Evolutionary conservation across 2,113 vertebrate genomes (phyloP), one percentile per base, ranked within the genome.

Genomic region (Struthidea cinerea): DNA sequence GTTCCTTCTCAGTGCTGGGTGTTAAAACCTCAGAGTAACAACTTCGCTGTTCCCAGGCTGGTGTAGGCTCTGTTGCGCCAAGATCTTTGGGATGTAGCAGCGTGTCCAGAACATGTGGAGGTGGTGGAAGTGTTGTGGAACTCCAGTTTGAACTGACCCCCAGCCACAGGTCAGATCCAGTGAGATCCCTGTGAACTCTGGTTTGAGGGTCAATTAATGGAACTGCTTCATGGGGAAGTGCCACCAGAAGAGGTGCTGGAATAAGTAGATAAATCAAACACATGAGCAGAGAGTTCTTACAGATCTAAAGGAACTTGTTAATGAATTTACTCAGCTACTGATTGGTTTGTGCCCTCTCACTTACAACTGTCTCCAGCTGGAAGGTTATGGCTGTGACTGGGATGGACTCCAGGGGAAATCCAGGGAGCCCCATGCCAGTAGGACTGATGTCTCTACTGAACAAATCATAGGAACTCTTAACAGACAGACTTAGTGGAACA

Each of bases 51-150:
- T 39, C 19, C 9, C 56, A 6, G 4, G 50, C 59, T 92, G 71
- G 3, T 20, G 33, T 3, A 11, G 84, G 71, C 32, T 44, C 33
- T 67, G 8, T 44, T 57, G 13, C 14, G 1, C 37, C 0, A 12
- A 4, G 26, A 2, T 9, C 27, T 73, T 12, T 47, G 42, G 71
- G 33, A 2, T 69, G n/a, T 4, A 16, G 26, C 57, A 6, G 63
- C 16, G 2, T 2, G 41, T 14, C 26, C 61, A n/a, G 50, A 0
- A 22, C 10, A 4, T 1, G 47, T 37, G 75, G 28, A 39, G 57
- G 2, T 75, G 46, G 4, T 61, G 52, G 24, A 22, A 50, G 4
- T 64, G 53, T 9, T 69, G 64, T 59, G 33, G 35, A 28, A 28
- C 39, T 41, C 11, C 35, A 24, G 39, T 16, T 32, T 41, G 69